A percentile compares a stretch with the other conserved stretches of the same genome.
Conservation (phyloP, 2,797 vertebrate species). For the Corythornis leucogaster region DNA sequence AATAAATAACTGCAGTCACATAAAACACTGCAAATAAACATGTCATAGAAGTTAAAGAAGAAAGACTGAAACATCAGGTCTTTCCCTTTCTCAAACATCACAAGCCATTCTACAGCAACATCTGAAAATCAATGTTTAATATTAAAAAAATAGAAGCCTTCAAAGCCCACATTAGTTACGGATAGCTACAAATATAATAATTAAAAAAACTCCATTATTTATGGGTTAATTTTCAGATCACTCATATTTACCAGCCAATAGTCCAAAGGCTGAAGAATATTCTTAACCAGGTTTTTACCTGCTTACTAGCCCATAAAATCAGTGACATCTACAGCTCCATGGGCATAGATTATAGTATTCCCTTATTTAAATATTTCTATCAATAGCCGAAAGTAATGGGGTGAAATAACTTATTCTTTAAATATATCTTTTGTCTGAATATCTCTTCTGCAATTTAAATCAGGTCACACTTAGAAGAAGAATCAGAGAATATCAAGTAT, state of each 20-base stretch:
- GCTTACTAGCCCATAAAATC: not conserved
- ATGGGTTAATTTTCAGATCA: not conserved
- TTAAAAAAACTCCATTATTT: not conserved
- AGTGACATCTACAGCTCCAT: not conserved
- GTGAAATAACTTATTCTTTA: not conserved
- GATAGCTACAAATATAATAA: not conserved
- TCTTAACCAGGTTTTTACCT: not conserved
- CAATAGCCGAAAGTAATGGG: not conserved
- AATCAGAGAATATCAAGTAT: not conserved
- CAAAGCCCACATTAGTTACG: not conserved
- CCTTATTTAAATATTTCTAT: not conserved
- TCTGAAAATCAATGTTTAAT: not conserved
- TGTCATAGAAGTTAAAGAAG: not conserved
- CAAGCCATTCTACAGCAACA: not conserved
- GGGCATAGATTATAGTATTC: not conserved
- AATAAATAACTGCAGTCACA: not conserved
- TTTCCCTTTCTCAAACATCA: not conserved
- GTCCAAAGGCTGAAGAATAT: not conserved
- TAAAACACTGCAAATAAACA: not conserved
- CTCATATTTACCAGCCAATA: not conserved
- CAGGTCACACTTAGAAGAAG: not conserved
- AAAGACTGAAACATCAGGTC: not conserved
- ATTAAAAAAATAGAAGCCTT: not conserved
- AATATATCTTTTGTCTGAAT: not conserved
- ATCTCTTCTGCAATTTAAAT: not conserved